phyloP scores from a whole-genome alignment of 2,113 vertebrate species.

The Salminus brasiliensis region DNA sequence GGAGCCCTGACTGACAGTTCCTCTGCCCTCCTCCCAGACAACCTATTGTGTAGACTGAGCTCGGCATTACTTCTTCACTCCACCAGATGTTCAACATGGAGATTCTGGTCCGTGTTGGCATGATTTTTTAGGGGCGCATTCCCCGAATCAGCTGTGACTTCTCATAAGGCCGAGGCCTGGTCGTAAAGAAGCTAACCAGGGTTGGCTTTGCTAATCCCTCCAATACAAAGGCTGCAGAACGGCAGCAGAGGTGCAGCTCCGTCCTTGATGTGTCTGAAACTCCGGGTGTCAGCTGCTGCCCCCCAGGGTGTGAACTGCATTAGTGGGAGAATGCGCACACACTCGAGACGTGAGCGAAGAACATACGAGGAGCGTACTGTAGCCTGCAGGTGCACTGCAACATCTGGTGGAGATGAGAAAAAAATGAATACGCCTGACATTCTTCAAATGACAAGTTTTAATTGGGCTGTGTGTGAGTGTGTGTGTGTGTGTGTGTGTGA shows the following conservation, averaged over 20 bases:
- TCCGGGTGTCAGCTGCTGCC: constrained; percentile 51
- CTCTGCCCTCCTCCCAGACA: no score
- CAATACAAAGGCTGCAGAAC: constrained; percentile 55
- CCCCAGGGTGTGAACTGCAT: constrained; percentile 43
- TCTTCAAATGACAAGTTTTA: constrained; percentile 90
- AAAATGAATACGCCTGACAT: constrained; percentile 84
- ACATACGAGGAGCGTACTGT: constrained; percentile 36
- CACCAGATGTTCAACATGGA: no score
- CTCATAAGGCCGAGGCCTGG: background rate
- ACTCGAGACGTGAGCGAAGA: constrained; percentile 86
- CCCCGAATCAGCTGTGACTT: no score
- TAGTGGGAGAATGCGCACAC: constrained; percentile 72
- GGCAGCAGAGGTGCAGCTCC: constrained; percentile 43
- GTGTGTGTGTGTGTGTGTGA: constrained; percentile 35
- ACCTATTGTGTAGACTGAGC: no score
- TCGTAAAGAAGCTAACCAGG: background rate
- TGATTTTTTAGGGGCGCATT: no score
- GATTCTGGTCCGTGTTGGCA: no score
- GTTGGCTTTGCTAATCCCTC: constrained; percentile 65
- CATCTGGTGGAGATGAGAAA: constrained; percentile 88
- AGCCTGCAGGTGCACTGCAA: constrained; percentile 85
- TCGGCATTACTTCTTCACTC: no score
- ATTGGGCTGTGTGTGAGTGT: constrained; percentile 76
- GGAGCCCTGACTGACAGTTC: no score
- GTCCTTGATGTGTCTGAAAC: constrained; percentile 51